phyloP scores from a whole-genome alignment of 2,888 invertebrate genomes.

The Chrysina gloriosa region DNA sequence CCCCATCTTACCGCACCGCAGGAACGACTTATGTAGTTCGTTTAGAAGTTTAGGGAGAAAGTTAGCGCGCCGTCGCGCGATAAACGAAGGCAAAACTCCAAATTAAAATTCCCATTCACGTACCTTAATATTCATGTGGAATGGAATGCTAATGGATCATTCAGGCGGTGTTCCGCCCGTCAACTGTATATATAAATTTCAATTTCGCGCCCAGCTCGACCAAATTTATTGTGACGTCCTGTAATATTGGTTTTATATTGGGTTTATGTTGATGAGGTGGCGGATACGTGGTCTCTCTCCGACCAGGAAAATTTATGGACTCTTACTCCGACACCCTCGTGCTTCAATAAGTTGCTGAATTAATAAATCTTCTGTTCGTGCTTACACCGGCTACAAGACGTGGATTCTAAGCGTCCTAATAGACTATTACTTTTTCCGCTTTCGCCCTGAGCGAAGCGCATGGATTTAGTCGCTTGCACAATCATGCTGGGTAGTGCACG shows the following conservation, averaged over 20 bases:
- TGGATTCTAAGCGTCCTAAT: not conserved
- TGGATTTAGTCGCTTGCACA: too few relatives aligned
- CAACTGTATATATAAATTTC: slow-evolving; percentile 59
- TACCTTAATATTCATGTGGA: slow-evolving; percentile 44
- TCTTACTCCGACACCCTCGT: slow-evolving; percentile 19
- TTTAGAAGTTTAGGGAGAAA: not conserved
- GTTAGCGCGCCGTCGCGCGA: not conserved
- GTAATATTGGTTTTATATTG: slow-evolving; percentile 48
- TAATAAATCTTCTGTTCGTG: slow-evolving; percentile 41
- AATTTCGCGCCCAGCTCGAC: slow-evolving; percentile 52
- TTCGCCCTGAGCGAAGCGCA: not conserved
- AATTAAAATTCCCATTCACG: not conserved
- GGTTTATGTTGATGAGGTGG: slow-evolving; percentile 48
- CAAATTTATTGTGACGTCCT: slow-evolving; percentile 47
- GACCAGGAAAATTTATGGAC: slow-evolving; percentile 39
- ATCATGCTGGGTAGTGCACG: too few relatives aligned
- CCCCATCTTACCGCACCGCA: not conserved
- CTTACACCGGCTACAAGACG: slow-evolving; percentile 2
- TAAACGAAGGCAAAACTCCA: not conserved
- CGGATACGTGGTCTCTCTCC: slow-evolving; percentile 20
- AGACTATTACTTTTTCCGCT: slow-evolving; percentile 30
- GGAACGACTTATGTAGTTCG: not conserved
- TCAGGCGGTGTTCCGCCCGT: slow-evolving; percentile 51
- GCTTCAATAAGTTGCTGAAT: slow-evolving; percentile 43
- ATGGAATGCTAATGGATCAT: slow-evolving; percentile 56